Percentiles rank a stretch among this genome's conserved stretches.
Conservation (phyloP, 2,113 vertebrate species). For the Casuarius casuarius region DNA sequence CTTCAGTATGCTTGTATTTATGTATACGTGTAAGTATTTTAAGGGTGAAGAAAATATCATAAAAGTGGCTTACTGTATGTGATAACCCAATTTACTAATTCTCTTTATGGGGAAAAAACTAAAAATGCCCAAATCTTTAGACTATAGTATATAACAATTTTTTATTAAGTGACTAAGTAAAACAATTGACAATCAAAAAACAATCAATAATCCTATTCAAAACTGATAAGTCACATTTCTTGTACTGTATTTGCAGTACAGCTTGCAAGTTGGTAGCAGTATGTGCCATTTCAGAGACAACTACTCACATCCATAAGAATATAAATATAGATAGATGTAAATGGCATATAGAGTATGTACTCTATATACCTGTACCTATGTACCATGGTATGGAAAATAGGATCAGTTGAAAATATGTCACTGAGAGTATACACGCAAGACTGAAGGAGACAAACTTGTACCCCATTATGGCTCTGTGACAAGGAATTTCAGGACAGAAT, state of each 20-base stretch:
- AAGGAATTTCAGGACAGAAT: not conserved
- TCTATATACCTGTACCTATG: not conserved
- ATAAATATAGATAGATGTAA: conserved; percentile 54
- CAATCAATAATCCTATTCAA: not conserved
- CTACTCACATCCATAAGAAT: not conserved
- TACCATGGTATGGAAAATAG: conserved; percentile 36
- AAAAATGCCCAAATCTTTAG: not conserved
- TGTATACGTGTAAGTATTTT: not conserved
- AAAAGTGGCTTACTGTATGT: not conserved
- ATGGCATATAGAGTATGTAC: not conserved
- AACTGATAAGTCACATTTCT: conserved; percentile 26
- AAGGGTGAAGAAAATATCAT: not conserved
- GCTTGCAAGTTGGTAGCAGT: not conserved
- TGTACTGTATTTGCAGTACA: conserved; percentile 38
- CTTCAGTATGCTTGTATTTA: not conserved
- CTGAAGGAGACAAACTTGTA: not conserved
- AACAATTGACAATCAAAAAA: conserved; percentile 7
- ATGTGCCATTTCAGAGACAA: conserved; percentile 45
- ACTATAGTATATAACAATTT: not conserved
- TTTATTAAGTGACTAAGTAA: conserved; percentile 25
- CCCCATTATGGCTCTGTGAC: not conserved
- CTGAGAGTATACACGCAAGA: not conserved
- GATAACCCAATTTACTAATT: not conserved
- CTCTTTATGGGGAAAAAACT: not conserved
- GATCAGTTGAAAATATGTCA: conserved; percentile 13